Percentiles rank a stretch among this genome's conserved stretches.
Evolutionary conservation across 2,113 vertebrate genomes (phyloP).

Genomic region (Passerina amoena): DNA sequence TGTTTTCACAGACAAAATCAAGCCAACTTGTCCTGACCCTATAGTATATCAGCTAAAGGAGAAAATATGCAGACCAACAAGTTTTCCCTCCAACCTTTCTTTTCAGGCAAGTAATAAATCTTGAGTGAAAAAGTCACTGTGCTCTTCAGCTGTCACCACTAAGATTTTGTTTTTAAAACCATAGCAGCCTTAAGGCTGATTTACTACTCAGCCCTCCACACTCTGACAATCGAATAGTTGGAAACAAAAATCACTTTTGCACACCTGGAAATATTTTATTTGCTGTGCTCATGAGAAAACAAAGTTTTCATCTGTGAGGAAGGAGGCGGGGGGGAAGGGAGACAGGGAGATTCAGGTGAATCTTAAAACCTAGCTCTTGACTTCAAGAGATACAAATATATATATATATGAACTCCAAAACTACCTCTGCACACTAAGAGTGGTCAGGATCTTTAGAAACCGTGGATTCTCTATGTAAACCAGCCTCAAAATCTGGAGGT

Average conservation of each 20-base stretch:
- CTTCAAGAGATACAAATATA: not conserved
- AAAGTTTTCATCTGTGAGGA: conserved; percentile 11
- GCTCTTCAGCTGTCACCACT: conserved; percentile 74
- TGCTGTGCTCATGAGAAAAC: conserved; percentile 48
- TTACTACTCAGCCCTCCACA: conserved; percentile 63
- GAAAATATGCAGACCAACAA: conserved; percentile 70
- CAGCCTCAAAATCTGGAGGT: not conserved
- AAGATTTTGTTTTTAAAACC: conserved; percentile 50
- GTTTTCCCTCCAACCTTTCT: conserved; percentile 57
- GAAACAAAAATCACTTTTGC: conserved; percentile 60
- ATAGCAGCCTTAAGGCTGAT: conserved; percentile 72
- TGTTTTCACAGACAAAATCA: conserved; percentile 43
- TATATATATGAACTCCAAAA: not conserved
- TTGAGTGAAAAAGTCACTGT: conserved; percentile 68
- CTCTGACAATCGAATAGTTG: conserved; percentile 66
- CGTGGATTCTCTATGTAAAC: not conserved
- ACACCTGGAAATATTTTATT: conserved; percentile 75
- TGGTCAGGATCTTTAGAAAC: not conserved
- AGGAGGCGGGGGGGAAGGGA: not conserved
- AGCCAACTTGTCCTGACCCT: conserved; percentile 19
- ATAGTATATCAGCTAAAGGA: conserved; percentile 40
- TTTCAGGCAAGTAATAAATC: conserved; percentile 74
- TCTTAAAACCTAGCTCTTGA: not conserved
- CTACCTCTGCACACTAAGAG: not conserved
- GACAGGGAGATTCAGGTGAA: not conserved